These are phyloP conservation scores for Oryzias javanicus DNA, from an alignment of 2,113 vertebrate species.

Conservation along the genomic window DNA sequence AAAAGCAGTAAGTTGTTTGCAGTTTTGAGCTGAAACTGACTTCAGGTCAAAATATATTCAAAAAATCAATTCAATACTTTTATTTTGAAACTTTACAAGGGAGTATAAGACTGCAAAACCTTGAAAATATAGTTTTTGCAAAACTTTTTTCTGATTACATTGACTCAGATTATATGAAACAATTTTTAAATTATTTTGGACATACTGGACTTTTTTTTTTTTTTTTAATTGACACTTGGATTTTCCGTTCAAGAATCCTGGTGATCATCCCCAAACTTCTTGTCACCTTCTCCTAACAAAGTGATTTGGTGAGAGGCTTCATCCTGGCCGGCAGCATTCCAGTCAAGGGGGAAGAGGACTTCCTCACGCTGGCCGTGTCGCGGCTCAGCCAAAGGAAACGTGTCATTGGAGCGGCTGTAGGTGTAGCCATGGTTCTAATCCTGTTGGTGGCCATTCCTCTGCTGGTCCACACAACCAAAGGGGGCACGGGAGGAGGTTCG, in stretches of 20 bases:
- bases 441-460: slow-evolving; percentile 92
- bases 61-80: slow-evolving; percentile 31
- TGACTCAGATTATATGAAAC: slow-evolving; percentile 7
- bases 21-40: slow-evolving; percentile 41
- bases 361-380: slow-evolving; percentile 93
- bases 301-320: slow-evolving; percentile 52
- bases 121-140: slow-evolving; percentile 21
- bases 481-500: slow-evolving; percentile 69
- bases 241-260: slow-evolving; percentile 13
- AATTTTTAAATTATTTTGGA: slow-evolving; percentile 15
- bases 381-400: slow-evolving; percentile 91
- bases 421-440: slow-evolving; percentile 94
- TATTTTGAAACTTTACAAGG: slow-evolving; percentile 26
- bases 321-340: slow-evolving; percentile 86
- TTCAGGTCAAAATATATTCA: slow-evolving; percentile 23
- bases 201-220: slow-evolving; percentile 7
- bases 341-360: slow-evolving; percentile 91
- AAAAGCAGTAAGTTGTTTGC: slow-evolving; percentile 4
- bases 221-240: slow-evolving; percentile 23
- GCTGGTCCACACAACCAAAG: slow-evolving; percentile 90
- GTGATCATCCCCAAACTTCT: slow-evolving; percentile 1
- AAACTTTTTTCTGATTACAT: slow-evolving; percentile 1
- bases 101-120: slow-evolving; percentile 20
- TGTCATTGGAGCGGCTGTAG: slow-evolving; percentile 89
- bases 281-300: slow-evolving; percentile 39